These are phyloP conservation scores for Vanessa atalanta DNA, from an alignment of 1,140 invertebrate species.

Conservation along the genomic window DNA sequence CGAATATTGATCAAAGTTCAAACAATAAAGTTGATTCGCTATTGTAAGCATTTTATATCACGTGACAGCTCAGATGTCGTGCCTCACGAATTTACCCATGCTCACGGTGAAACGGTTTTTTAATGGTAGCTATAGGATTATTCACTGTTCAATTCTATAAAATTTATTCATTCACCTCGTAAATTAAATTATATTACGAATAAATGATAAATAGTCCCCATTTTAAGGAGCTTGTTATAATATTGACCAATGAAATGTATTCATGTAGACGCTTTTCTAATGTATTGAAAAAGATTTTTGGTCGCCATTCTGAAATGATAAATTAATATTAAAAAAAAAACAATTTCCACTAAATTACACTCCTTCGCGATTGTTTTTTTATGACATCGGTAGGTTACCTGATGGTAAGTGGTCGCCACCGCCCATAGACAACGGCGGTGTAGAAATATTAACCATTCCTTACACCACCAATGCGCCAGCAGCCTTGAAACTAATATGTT, in stretches of 20 bases:
- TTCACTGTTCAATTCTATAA: background rate
- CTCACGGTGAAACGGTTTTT: background rate
- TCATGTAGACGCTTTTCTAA: no score
- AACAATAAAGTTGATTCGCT: background rate
- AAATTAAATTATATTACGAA: background rate
- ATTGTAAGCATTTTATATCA: background rate
- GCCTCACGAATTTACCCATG: background rate
- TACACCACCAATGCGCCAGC: no score
- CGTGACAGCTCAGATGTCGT: background rate
- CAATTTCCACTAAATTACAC: no score
- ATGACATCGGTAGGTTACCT: no score
- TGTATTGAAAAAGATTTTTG: no score
- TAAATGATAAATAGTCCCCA: background rate
- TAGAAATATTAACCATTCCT: no score
- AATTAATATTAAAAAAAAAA: no score
- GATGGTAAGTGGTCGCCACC: no score
- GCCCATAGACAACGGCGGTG: no score
- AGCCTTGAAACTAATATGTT: no score
- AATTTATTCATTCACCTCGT: slow-evolving; percentile 3
- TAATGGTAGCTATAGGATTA: background rate
- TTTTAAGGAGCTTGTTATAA: background rate
- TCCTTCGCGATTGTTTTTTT: no score
- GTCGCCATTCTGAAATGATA: no score
- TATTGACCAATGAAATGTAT: background rate
- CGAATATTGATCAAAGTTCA: background rate